Conservation (phyloP, 2,113 vertebrate species). For the Mormyrus iriodes region DNA sequence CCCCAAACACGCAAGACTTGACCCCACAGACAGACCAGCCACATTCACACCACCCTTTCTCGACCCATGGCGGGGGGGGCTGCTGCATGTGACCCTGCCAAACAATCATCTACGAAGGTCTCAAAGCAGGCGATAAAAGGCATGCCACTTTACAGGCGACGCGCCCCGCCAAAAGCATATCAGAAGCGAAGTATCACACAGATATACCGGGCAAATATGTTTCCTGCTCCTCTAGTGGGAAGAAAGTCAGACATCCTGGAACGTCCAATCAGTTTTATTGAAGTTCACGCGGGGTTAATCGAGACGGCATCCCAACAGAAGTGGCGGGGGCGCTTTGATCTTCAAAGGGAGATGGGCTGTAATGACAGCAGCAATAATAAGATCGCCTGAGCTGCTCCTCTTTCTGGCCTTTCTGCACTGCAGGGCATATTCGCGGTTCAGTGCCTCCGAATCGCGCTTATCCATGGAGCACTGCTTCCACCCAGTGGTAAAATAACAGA, state of each 20-base stretch:
- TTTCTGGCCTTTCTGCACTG: conserved; percentile 38
- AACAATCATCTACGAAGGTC: neutral
- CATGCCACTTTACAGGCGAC: neutral
- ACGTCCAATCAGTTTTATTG: conserved; percentile 51
- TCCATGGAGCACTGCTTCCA: conserved; percentile 51
- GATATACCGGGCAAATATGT: neutral
- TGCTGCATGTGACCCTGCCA: neutral
- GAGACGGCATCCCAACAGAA: conserved; percentile 48
- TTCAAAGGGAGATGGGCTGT: conserved; percentile 60
- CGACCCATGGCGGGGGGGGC: neutral
- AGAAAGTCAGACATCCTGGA: conserved; percentile 10
- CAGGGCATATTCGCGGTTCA: neutral
- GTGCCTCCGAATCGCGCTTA: neutral
- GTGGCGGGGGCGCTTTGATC: conserved; percentile 51
- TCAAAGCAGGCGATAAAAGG: neutral
- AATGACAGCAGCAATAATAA: conserved; percentile 53
- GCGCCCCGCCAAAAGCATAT: neutral
- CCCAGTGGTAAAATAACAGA: conserved; percentile 37
- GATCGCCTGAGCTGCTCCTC: conserved; percentile 51
- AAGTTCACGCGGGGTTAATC: conserved; percentile 54
- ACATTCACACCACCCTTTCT: conserved; percentile 29
- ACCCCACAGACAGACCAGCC: conserved; percentile 35
- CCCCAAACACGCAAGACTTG: conserved; percentile 23
- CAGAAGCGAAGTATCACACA: conserved; percentile 12
- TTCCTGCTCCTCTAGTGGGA: neutral